These are phyloP conservation scores for Podarcis siculus DNA, from an alignment of 2,797 vertebrate genomes.

Conservation along the genomic window DNA sequence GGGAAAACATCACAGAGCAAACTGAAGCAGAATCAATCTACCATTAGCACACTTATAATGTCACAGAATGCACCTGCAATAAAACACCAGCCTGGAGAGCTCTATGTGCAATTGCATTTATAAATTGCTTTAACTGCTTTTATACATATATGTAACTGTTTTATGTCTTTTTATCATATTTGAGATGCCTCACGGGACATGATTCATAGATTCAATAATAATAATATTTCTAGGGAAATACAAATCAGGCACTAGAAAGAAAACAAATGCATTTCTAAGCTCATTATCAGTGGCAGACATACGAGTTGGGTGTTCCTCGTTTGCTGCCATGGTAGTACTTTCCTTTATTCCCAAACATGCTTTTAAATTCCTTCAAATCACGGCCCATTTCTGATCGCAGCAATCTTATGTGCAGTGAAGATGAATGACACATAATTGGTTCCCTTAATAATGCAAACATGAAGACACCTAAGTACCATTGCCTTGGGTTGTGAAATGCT, in stretches of 20 bases:
- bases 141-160: too few relatives aligned
- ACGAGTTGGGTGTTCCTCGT: not conserved
- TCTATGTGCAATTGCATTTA: too few relatives aligned
- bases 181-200: not conserved
- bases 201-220: too few relatives aligned
- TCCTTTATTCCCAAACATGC: not conserved
- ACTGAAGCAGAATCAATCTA: too few relatives aligned
- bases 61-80: too few relatives aligned
- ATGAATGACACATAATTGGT: not conserved
- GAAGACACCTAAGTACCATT: not conserved
- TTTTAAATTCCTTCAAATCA: not conserved
- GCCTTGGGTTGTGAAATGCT: not conserved
- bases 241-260: not conserved
- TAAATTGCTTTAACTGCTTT: too few relatives aligned
- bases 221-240: not conserved
- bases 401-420: not conserved
- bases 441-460: not conserved
- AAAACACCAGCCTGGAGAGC: too few relatives aligned
- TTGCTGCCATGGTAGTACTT: not conserved
- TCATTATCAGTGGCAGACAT: not conserved
- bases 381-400: not conserved
- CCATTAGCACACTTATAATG: too few relatives aligned
- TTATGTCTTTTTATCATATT: too few relatives aligned
- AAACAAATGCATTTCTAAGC: not conserved
- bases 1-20: too few relatives aligned